Conservation (phyloP, 1,140 invertebrate species). For the Eulimnadia texana region DNA sequence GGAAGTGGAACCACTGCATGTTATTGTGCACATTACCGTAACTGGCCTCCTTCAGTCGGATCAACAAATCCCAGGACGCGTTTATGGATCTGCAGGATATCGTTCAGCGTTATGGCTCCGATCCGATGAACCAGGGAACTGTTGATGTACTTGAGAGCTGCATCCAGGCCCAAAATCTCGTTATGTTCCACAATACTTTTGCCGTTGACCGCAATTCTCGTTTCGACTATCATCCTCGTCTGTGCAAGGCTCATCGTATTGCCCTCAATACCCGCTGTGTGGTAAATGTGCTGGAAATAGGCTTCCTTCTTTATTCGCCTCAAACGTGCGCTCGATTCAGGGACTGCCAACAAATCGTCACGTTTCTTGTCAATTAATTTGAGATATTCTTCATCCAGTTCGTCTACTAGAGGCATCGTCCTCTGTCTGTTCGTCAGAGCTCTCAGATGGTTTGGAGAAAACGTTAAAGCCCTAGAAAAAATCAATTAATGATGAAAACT, state of each 20-base stretch:
- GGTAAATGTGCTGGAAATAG: conserved; percentile 92
- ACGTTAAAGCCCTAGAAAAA: conserved; percentile 45
- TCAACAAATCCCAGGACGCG: conserved; percentile 87
- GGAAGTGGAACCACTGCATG: no score
- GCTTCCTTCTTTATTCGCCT: conserved; percentile 80
- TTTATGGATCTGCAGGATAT: conserved; percentile 84
- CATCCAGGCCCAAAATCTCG: conserved; percentile 85
- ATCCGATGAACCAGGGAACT: conserved; percentile 57
- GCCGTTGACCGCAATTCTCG: conserved; percentile 75
- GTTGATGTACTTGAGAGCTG: conserved; percentile 91
- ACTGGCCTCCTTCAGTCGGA: conserved; percentile 68
- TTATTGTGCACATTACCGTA: no score
- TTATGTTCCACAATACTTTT: conserved; percentile 94
- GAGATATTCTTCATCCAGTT: conserved; percentile 66
- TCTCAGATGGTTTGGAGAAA: conserved; percentile 62
- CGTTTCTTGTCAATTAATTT: conserved; percentile 73
- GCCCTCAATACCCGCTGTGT: conserved; percentile 93
- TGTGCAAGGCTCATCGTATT: conserved; percentile 92
- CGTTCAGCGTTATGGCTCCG: conserved; percentile 55
- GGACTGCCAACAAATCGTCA: conserved; percentile 60
- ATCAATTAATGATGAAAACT: background rate
- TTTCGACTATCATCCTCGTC: conserved; percentile 83
- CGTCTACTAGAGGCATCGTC: conserved; percentile 75
- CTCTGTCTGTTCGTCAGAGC: conserved; percentile 66
- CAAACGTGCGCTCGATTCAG: conserved; percentile 59